Evolutionary conservation across 2,888 invertebrate genomes (phyloP).

Genomic region (Emesis russula): DNA sequence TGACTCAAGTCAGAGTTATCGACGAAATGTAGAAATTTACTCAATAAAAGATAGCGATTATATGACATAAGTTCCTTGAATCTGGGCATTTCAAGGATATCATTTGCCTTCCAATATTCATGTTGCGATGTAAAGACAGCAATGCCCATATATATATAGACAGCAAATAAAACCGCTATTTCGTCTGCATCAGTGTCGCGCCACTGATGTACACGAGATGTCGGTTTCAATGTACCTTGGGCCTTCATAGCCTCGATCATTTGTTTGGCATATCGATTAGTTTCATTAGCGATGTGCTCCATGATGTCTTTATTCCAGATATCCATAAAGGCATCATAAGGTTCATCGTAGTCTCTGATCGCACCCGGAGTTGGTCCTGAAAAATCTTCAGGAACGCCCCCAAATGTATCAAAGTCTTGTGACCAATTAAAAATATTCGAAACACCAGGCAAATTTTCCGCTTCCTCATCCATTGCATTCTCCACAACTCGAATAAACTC

Average conservation of each 20-base stretch:
- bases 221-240: conserved; percentile 5
- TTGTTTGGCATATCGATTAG: background rate
- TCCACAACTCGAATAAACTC: background rate
- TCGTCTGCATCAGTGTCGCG: conserved; percentile 14
- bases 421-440: conserved; percentile 5
- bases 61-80: background rate
- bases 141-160: conserved; percentile 15
- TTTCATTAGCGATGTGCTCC: background rate
- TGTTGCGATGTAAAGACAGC: background rate
- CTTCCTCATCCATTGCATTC: conserved; percentile 8
- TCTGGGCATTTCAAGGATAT: background rate
- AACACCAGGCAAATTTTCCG: background rate
- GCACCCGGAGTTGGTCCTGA: conserved; percentile 1
- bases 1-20: conserved; percentile 28
- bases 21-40: conserved; percentile 17
- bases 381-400: background rate
- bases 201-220: conserved; percentile 13
- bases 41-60: background rate
- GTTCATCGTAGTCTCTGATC: background rate
- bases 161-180: background rate
- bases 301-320: conserved; percentile 9
- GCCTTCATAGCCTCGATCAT: conserved; percentile 11
- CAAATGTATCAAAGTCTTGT: background rate
- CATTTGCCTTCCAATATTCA: conserved; percentile 13
- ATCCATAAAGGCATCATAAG: conserved; percentile 7